phyloP scores from a whole-genome alignment of 2,797 vertebrate species.

The Anguilla obscura region DNA sequence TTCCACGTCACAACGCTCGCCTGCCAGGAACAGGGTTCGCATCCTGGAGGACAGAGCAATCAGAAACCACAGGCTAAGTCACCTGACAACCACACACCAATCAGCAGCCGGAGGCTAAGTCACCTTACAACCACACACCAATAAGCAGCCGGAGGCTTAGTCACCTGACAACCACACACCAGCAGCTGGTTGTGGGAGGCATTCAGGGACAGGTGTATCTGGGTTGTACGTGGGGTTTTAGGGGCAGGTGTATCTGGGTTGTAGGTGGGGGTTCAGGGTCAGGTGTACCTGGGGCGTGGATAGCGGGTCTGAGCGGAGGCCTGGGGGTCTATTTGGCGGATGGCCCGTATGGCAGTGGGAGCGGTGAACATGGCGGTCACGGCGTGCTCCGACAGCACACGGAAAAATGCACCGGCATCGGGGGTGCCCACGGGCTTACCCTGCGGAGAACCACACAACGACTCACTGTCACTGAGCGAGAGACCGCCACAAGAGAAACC shows the following conservation, averaged over 20 bases:
- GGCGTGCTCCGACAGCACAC: slow-evolving; percentile 87
- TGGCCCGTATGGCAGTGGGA: slow-evolving; percentile 92
- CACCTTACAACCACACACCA: neutral
- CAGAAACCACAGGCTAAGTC: neutral
- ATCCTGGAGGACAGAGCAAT: slow-evolving; percentile 66
- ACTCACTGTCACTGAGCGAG: neutral
- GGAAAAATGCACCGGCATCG: slow-evolving; percentile 91
- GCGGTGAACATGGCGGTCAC: slow-evolving; percentile 87
- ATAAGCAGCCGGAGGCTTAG: neutral
- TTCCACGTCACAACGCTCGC: slow-evolving; percentile 91
- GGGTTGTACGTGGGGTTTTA: no score
- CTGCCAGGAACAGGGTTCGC: slow-evolving; percentile 85
- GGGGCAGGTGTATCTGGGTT: slow-evolving; percentile 76
- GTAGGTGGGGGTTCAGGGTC: slow-evolving; percentile 28
- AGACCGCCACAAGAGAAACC: no score
- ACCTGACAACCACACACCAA: neutral
- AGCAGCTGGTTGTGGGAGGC: no score
- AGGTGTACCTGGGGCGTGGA: slow-evolving; percentile 79
- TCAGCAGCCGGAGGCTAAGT: neutral
- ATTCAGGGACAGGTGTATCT: neutral
- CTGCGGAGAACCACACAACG: slow-evolving; percentile 69
- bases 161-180: no score
- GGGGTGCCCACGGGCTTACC: slow-evolving; percentile 97
- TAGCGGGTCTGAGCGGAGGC: slow-evolving; percentile 77
- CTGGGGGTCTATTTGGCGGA: slow-evolving; percentile 91